Conservation (phyloP, 2,888 invertebrate genomes). For the Acronicta psi region DNA sequence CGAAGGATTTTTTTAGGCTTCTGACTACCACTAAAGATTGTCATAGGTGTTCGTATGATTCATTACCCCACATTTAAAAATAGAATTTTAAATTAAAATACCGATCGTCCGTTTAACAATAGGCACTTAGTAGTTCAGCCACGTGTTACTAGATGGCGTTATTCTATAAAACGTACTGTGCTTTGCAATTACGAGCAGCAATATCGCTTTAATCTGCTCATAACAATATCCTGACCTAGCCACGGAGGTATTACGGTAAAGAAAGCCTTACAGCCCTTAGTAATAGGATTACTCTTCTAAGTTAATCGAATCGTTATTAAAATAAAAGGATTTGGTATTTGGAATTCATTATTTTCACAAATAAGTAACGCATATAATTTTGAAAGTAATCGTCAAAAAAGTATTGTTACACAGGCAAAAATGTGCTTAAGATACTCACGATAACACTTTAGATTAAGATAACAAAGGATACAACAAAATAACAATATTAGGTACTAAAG, state of each 20-base stretch:
- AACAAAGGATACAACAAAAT: no score
- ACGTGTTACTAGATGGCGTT: conserved; percentile 29
- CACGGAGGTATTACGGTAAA: conserved; percentile 47
- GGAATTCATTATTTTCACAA: neutral
- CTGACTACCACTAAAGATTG: no score
- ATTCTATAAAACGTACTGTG: conserved; percentile 21
- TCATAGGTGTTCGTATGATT: no score
- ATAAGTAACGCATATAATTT: neutral
- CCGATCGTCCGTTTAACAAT: neutral
- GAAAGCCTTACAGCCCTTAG: conserved; percentile 21
- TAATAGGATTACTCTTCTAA: conserved; percentile 43
- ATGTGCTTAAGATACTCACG: no score
- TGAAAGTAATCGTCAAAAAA: no score
- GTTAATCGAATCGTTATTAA: conserved; percentile 34
- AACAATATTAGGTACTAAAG: no score
- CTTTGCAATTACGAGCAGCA: conserved; percentile 25
- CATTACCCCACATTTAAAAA: no score
- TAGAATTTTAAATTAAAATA: neutral
- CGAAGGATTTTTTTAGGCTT: no score
- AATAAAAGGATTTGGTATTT: conserved; percentile 1
- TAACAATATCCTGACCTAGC: conserved; percentile 19
- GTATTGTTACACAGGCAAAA: no score
- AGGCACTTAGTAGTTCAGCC: conserved; percentile 12
- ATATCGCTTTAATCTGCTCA: conserved; percentile 27
- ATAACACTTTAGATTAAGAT: no score